Percentiles rank a stretch among this genome's conserved stretches.
Conservation (phyloP, 2,888 invertebrate species). For the Abrostola triplasia region DNA sequence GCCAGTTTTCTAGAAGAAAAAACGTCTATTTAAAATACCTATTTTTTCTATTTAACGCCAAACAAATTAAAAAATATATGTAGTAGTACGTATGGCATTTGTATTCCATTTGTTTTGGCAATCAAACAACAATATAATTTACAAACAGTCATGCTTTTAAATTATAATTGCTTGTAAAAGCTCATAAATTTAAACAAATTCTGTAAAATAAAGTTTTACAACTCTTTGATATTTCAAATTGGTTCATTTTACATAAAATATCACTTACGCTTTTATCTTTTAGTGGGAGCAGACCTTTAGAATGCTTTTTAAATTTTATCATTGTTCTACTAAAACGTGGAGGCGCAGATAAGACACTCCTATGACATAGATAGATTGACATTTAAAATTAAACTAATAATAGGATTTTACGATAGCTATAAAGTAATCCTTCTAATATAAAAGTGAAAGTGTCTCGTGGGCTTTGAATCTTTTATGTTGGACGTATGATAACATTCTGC, state of each 20-base stretch:
- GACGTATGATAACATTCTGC: no score
- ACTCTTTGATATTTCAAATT: conserved; percentile 15
- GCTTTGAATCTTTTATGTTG: no score
- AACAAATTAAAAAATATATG: no score
- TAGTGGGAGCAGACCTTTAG: background rate
- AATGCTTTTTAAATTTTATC: conserved; percentile 8
- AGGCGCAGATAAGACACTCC: conserved; percentile 11
- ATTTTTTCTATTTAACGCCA: no score
- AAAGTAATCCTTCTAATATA: background rate
- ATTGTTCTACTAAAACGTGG: conserved; percentile 5
- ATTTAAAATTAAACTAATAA: conserved; percentile 14
- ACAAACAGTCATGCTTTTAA: no score
- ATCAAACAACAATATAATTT: no score
- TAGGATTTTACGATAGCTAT: background rate
- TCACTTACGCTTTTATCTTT: conserved; percentile 6
- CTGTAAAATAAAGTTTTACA: background rate
- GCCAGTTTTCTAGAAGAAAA: no score
- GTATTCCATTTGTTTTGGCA: no score
- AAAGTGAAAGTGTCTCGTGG: conserved; percentile 3
- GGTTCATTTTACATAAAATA: conserved; percentile 6
- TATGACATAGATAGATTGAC: conserved; percentile 2
- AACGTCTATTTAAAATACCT: no score
- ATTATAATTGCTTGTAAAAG: no score
- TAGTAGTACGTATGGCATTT: no score
- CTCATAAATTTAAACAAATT: no score